Evolutionary conservation across 92 coral and sea anemone genomes (phyloP), one percentile per base, ranked within the genome.

Genomic region (Muricea muricata): DNA sequence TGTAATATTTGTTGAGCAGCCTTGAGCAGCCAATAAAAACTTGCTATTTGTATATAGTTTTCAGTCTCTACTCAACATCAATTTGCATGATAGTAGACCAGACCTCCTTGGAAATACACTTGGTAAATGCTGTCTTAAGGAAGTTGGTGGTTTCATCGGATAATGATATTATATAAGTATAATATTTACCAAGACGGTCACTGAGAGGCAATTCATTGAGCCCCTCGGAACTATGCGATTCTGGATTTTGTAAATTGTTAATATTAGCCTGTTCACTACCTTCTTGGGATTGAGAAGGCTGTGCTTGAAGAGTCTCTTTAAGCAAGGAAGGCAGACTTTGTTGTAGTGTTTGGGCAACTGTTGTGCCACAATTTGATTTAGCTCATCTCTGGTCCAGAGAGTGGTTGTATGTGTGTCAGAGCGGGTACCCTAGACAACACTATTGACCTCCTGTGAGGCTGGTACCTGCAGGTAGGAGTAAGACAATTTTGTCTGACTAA

Each of bases 71-170:
- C n/a, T n/a, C n/a, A n/a, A n/a, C n/a, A n/a, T n/a, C n/a, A n/a
- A n/a, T 82, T 37, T 69, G 30, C 87, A 82, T 82, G 14, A 47
- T 68, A 28, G 52, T 32, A 1, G 68, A 47, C 80, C 87, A 83
- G 41, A 83, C 69, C 5, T 83, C 80, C 30, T 83, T 83, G 47
- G 90, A 58, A n/a, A 90, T 84, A 8, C 50, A 80, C 39, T 83
- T 83, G 28, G 87, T 68, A 30, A 70, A 83, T 4, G 80, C 50
- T 29, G 87, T 83, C 0, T 37, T 83, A 0, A 83, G 32, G 65
- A 83, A 83, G 30, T 26, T 39, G 1, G 47, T 24, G 9, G 34
- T 78, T 25, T 83, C 87, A 7, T 69, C 68, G 0, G 80, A 83
- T 45, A 73, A 58, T 42, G 48, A 72, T 24, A 54, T 55, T 23